Base-by-base conservation (phyloP, 2,888 invertebrate species). In the Rhagium mordax region DNA sequence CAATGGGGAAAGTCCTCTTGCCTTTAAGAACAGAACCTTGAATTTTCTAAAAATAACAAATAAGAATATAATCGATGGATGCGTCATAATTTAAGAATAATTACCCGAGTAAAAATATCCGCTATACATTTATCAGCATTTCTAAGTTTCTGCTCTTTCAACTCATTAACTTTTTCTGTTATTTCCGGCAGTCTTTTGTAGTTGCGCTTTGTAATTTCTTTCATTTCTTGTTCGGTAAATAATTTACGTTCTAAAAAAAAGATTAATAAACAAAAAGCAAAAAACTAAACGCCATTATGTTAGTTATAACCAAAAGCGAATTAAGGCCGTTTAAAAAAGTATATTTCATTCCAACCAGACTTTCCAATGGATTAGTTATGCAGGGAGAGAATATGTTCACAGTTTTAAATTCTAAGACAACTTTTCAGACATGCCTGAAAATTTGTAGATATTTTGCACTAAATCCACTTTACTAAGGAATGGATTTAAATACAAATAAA, bases 101-200 rank as follows among this genome's bases (percentile, higher is more conserved):
- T 71, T 74, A 94, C 94, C 90, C 91, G 93, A 84, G 94, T 94
- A 86, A 95, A 96, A 71, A 95, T 90, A 85, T 93, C 91, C 0
- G 93, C 93, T 90, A 96, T 92, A 27, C 95, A 86, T 79, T 93
- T 90, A 88, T 95, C 95, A 7, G 93, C 92, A 79, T 91, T 91
- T 59, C 87, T 84, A 62, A 89, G 86, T 79, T 82, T 86, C 82
- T 90, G 91, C 1, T 90, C 89, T 60, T 90, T 90, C 81, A 93
- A 91, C 78, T 92, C 91, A 69, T 89, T 90, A 18, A 89, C 86
- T 82, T 92, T 94, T 73, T 90, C 90, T 72, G 92, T 88, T 1
- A 95, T 93, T 88, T 96, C 95, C 0, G 94, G 93, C 73, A 95
- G 87, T 21, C 91, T 91, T 81, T 91, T 90, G 85, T 94, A 95